These are phyloP conservation scores for Catocala fraxini DNA, from an alignment of 2,888 invertebrate species.

Conservation along the genomic window DNA sequence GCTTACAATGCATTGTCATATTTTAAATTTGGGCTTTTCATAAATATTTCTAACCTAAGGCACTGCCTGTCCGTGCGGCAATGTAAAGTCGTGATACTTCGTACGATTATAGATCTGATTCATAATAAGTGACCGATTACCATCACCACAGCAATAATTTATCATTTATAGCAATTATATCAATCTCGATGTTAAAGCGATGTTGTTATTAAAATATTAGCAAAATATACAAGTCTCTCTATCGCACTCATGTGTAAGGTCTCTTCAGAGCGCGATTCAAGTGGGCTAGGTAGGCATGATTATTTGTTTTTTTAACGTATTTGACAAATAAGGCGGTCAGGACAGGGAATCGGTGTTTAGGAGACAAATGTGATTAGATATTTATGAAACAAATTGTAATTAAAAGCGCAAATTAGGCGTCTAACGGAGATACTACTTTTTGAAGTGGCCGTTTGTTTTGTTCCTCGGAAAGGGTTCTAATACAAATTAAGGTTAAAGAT, in stretches of 20 bases:
- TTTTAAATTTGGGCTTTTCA: too few relatives aligned
- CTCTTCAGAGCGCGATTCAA: conserved; percentile 34
- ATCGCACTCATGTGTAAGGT: conserved; percentile 24
- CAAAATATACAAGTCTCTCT: conserved; percentile 49
- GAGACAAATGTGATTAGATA: conserved; percentile 9
- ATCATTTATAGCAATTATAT: conserved; percentile 17
- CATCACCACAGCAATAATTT: conserved; percentile 33
- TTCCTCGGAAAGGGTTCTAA: too few relatives aligned
- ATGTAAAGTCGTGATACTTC: too few relatives aligned
- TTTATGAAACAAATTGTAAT: conserved; percentile 18
- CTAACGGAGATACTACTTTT: neutral
- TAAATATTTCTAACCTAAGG: too few relatives aligned
- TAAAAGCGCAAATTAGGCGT: neutral
- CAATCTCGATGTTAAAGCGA: conserved; percentile 43
- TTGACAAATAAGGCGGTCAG: conserved; percentile 12
- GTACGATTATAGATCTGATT: too few relatives aligned
- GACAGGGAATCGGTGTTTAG: conserved; percentile 18
- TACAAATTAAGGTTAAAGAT: too few relatives aligned
- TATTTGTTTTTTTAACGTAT: conserved; percentile 13
- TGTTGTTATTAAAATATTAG: conserved; percentile 49
- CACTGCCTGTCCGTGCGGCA: too few relatives aligned
- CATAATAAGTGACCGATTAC: neutral
- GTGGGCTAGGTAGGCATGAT: conserved; percentile 5
- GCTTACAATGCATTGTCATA: too few relatives aligned
- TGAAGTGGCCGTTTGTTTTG: neutral